Evolutionary conservation across 2,113 vertebrate genomes (phyloP).

Genomic region (Eptesicus fuscus): DNA sequence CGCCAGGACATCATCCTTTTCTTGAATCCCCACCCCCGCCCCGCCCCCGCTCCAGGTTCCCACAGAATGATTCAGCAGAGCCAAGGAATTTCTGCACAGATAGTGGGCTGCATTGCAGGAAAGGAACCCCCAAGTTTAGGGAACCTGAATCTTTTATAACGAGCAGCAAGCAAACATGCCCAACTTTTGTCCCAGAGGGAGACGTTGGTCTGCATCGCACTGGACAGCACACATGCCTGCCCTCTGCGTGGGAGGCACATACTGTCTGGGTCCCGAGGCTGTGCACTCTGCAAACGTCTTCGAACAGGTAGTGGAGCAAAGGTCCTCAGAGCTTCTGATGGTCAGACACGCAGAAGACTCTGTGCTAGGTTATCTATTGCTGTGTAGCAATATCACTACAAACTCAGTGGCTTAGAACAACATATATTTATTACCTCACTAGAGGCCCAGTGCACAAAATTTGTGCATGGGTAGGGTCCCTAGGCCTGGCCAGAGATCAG

Average conservation of each 20-base stretch:
- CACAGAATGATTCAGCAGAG: neutral
- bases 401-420: neutral
- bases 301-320: neutral
- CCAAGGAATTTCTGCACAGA: neutral
- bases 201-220: neutral
- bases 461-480: too few relatives aligned
- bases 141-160: neutral
- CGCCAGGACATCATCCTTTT: neutral
- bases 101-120: neutral
- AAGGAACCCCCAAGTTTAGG: neutral
- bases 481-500: too few relatives aligned
- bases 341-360: neutral
- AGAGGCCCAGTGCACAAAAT: too few relatives aligned
- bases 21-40: fast-evolving
- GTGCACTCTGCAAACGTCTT: neutral
- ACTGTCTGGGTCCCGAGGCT: neutral
- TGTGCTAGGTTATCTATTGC: neutral
- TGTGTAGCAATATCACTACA: neutral
- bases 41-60: neutral
- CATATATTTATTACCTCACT: neutral
- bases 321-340: neutral
- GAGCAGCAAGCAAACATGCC: neutral
- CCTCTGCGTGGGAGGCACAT: neutral
- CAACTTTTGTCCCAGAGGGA: neutral
- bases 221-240: neutral